Conservation (phyloP, 2,888 invertebrate genomes). For the Iselma pallidipennis region DNA sequence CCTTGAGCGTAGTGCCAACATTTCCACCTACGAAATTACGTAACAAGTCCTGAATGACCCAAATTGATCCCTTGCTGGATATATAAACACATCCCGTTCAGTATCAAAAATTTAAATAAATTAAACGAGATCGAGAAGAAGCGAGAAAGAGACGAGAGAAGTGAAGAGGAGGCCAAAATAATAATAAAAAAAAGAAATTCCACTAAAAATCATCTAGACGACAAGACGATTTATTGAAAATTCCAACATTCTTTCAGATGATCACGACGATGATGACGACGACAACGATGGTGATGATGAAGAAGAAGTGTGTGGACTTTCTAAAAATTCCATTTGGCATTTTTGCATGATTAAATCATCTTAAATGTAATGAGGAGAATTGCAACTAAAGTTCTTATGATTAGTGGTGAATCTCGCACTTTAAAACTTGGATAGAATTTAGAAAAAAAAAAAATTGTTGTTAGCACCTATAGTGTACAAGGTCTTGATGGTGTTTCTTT, state of each 20-base stretch:
- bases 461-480: no score
- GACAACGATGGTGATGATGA: not conserved
- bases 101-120: no score
- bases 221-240: not conserved
- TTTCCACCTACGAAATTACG: constrained; percentile 43
- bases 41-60: constrained; percentile 41
- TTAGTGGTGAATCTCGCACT: no score
- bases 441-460: no score
- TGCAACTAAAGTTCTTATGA: no score
- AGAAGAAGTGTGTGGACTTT: not conserved
- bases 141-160: no score
- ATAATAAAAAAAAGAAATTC: not conserved
- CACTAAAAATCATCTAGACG: not conserved
- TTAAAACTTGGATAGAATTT: no score
- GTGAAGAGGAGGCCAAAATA: not conserved
- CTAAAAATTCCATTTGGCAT: constrained; percentile 13
- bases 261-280: not conserved
- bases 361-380: no score
- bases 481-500: no score
- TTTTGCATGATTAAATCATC: not conserved
- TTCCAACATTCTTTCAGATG: not conserved
- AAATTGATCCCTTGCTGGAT: constrained; percentile 30
- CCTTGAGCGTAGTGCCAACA: constrained; percentile 47
- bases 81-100: no score
- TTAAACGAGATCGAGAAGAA: no score